Conservation (phyloP, 2,113 vertebrate species). For the Hippocampus barbouri region DNA sequence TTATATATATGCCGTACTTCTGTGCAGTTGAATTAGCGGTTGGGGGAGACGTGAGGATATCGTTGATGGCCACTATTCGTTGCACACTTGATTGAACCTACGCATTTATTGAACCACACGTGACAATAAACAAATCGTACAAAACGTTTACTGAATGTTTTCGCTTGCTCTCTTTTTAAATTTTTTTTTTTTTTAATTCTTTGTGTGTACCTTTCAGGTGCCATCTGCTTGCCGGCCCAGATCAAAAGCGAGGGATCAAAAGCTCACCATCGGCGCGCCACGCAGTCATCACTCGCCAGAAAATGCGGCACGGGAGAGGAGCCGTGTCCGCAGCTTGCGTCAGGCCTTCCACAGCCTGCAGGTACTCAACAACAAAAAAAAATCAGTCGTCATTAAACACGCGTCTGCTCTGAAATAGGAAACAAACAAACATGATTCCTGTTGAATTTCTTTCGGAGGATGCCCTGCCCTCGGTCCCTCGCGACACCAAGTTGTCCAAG, state of each 20-base stretch:
- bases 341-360: conserved; percentile 84
- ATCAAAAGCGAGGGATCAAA: conserved; percentile 17
- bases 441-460: conserved; percentile 49
- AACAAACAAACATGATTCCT: not conserved
- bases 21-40: too few species aligned
- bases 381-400: too few species aligned
- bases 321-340: conserved; percentile 76
- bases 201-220: conserved; percentile 19
- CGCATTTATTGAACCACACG: too few species aligned
- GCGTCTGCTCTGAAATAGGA: not conserved
- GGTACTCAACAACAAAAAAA: conserved; percentile 25
- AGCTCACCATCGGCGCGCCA: conserved; percentile 27
- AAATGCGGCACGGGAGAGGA: conserved; percentile 76
- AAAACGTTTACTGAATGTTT: not conserved
- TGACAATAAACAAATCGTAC: too few species aligned
- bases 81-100: too few species aligned
- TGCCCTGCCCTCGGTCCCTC: conserved; percentile 77
- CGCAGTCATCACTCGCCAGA: conserved; percentile 69
- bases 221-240: conserved; percentile 32
- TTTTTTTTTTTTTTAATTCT: not conserved
- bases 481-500: conserved; percentile 84
- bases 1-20: too few species aligned
- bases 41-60: too few species aligned
- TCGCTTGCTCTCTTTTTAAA: not conserved
- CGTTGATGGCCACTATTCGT: too few species aligned